These are phyloP conservation scores for Sepiola atlantica DNA, from an alignment of 2,888 invertebrate genomes.

Conservation along the genomic window DNA sequence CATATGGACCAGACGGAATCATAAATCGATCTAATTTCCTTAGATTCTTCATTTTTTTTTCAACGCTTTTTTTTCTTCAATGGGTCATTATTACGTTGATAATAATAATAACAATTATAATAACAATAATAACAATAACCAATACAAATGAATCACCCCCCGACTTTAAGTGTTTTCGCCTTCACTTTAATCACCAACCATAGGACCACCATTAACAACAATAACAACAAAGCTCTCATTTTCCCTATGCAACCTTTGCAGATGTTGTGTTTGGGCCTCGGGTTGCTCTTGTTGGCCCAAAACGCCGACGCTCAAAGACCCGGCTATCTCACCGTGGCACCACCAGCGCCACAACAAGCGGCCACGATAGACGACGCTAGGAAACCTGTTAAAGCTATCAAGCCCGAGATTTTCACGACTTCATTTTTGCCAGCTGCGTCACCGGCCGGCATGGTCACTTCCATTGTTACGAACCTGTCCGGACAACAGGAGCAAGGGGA, in stretches of 20 bases:
- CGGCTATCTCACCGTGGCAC: background rate
- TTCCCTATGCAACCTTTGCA: background rate
- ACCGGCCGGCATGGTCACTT: slow-evolving; percentile 1
- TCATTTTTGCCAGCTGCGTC: background rate
- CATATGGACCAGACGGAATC: background rate
- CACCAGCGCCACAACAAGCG: background rate
- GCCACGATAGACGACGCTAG: background rate
- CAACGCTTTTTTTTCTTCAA: background rate
- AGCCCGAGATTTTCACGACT: background rate
- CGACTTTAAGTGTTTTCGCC: background rate
- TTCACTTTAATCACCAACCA: background rate
- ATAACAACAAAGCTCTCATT: background rate
- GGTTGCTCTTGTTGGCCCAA: background rate
- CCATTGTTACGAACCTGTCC: background rate
- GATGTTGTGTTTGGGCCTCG: background rate
- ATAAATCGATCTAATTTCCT: background rate
- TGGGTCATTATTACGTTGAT: background rate
- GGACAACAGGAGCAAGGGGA: background rate
- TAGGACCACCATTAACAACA: background rate
- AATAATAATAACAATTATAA: too few species aligned
- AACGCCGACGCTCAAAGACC: background rate
- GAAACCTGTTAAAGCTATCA: background rate
- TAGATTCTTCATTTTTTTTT: background rate
- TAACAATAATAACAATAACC: too few species aligned
- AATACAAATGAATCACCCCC: background rate